A percentile compares a stretch with the other conserved stretches of the same genome.
These are phyloP conservation scores for Prenolepis imparis DNA, from an alignment of 2,888 invertebrate species.

Conservation along the genomic window DNA sequence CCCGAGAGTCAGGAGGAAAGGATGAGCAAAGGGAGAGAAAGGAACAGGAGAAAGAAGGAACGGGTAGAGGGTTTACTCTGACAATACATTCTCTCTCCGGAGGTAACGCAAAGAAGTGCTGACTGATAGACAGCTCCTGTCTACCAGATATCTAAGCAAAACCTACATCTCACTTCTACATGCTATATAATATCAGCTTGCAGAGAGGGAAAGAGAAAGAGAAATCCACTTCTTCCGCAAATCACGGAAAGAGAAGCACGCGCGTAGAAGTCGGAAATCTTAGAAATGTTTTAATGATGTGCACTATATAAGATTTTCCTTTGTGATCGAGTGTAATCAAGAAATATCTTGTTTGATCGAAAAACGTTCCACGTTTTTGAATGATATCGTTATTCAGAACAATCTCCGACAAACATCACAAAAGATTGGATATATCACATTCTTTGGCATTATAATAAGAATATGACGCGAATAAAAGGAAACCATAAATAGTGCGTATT, in stretches of 20 bases:
- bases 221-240: slow-evolving; percentile 15
- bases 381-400: not conserved
- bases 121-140: slow-evolving; percentile 81
- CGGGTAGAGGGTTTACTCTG: slow-evolving; percentile 78
- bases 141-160: slow-evolving; percentile 81
- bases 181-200: slow-evolving; percentile 56
- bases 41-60: slow-evolving; percentile 53
- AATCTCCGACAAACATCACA: not conserved
- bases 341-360: slow-evolving; percentile 16
- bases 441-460: not conserved
- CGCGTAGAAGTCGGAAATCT: slow-evolving; percentile 5
- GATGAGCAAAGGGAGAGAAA: not conserved
- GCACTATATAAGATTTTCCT: slow-evolving; percentile 22
- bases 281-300: slow-evolving; percentile 32
- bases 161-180: slow-evolving; percentile 66
- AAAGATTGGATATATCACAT: not conserved
- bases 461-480: not conserved
- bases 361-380: not conserved
- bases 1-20: slow-evolving; percentile 47
- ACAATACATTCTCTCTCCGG: slow-evolving; percentile 81
- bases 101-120: slow-evolving; percentile 73
- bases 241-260: slow-evolving; percentile 22
- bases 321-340: slow-evolving; percentile 31
- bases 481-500: not conserved
- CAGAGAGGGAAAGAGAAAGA: not conserved